Evolutionary conservation across 2,797 vertebrate species (phyloP), one percentile per base, ranked within the genome.

Genomic region (Spinus pinus): DNA sequence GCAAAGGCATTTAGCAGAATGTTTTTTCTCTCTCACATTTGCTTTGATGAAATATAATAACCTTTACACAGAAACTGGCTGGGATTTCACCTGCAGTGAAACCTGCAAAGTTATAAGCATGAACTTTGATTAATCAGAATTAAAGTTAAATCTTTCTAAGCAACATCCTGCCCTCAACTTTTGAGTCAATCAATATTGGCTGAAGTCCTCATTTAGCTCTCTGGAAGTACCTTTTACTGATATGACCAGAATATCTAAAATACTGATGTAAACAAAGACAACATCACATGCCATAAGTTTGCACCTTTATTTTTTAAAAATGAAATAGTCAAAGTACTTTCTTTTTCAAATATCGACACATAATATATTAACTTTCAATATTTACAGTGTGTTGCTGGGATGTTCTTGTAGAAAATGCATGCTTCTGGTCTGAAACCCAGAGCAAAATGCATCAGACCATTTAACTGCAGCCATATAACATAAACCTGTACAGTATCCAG

Each of bases 281-380:
- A 87, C 8, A 33, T 27, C 91, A 96, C 95, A 64, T 23, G 0
- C 54, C 39, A 13, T 97, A 95, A 93, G 95, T 98, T 98, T 98
- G 98, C 94, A 97, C 95, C 97, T 98, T 98, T 98, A 98, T 98
- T 98, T 98, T 98, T 98, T 88, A 98, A 98, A 98, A 98, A 98
- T 87, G 98, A 98, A 98, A 98, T 98, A 98, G 98, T 98, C 98
- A 98, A 98, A 98, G 98, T 98, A 98, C 97, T 98, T 97, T 97
- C 92, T 98, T 97, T 98, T 98, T 98, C 98, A 98, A 98, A 98
- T 98, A 98, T 98, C 86, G 95, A 98, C 98, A 98, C 98, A 95
- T 97, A 98, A 98, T 98, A 97, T 98, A 98, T 98, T 97, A 98
- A 98, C 97, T 98, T 98, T 97, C 85, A 97, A 73, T 98, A 98